Conservation (phyloP, 1,140 invertebrate genomes). For the Diabrotica virgifera region DNA sequence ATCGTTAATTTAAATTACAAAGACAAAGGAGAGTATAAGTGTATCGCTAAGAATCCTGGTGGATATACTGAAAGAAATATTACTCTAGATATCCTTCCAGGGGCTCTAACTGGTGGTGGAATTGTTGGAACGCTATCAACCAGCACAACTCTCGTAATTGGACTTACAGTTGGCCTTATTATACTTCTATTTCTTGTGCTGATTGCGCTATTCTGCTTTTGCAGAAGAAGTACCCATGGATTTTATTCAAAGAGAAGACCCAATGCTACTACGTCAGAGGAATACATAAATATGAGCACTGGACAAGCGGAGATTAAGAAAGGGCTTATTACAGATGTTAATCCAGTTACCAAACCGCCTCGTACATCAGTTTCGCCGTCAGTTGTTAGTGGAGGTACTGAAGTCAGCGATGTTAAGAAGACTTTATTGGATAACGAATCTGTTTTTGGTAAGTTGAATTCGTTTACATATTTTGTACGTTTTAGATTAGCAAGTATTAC, state of each 20-base stretch:
- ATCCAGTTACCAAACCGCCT: conserved; percentile 76
- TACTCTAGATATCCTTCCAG: conserved; percentile 57
- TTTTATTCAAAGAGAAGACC: conserved; percentile 52
- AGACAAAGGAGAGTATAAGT: conserved; percentile 86
- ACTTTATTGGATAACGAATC: conserved; percentile 66
- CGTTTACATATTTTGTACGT: no score
- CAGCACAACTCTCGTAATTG: conserved; percentile 47
- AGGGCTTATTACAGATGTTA: conserved; percentile 74
- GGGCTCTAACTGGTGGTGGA: conserved; percentile 46
- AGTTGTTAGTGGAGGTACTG: conserved; percentile 65
- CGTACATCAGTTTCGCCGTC: conserved; percentile 65
- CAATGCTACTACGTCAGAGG: conserved; percentile 53
- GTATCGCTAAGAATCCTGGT: conserved; percentile 79
- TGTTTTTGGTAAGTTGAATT: conserved; percentile 33
- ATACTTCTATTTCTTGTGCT: conserved; percentile 61
- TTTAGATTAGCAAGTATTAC: no score
- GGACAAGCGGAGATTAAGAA: conserved; percentile 73
- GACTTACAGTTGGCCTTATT: conserved; percentile 49
- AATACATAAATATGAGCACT: conserved; percentile 58
- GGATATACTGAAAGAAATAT: conserved; percentile 75
- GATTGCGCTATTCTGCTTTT: conserved; percentile 64
- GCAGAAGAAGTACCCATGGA: conserved; percentile 54
- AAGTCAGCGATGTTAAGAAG: conserved; percentile 75
- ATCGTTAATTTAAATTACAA: conserved; percentile 65
- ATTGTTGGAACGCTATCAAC: conserved; percentile 43